Evolutionary conservation across 2,888 invertebrate species (phyloP).

Genomic region (Acanthococcus lagerstroemiae): DNA sequence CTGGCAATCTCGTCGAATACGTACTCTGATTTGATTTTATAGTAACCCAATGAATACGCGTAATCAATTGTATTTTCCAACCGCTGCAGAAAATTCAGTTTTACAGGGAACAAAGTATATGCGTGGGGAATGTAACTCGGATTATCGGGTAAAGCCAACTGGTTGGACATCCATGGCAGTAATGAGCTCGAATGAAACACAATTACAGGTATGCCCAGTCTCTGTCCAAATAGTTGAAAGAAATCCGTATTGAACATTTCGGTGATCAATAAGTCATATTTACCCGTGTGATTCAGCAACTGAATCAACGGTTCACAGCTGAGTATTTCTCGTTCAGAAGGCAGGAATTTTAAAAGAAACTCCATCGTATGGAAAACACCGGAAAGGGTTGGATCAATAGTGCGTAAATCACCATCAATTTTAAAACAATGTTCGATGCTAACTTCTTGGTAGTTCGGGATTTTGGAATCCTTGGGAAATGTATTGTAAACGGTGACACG

Average conservation of each 20-base stretch:
- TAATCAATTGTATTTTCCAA: neutral
- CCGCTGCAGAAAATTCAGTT: constrained; percentile 41
- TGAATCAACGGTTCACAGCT: constrained; percentile 4
- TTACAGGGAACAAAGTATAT: constrained; percentile 14
- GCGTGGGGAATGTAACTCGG: constrained; percentile 25
- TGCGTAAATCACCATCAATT: neutral
- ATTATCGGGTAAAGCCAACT: constrained; percentile 14
- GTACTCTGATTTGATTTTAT: neutral
- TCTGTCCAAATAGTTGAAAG: constrained; percentile 54
- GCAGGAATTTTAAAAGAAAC: neutral
- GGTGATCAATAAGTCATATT: constrained; percentile 52
- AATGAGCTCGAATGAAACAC: constrained; percentile 50
- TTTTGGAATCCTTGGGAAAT: constrained; percentile 6
- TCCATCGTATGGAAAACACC: neutral
- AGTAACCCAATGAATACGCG: neutral
- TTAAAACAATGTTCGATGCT: neutral
- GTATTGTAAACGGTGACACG: constrained; percentile 25
- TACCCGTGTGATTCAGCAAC: neutral
- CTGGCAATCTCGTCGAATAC: neutral
- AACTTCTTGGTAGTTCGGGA: constrained; percentile 7
- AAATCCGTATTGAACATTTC: constrained; percentile 65
- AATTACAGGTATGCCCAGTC: constrained; percentile 41
- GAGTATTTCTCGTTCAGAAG: constrained; percentile 4
- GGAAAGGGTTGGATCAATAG: neutral
- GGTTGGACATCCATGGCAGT: constrained; percentile 50